phyloP scores from a whole-genome alignment of 1,140 invertebrate genomes.

The Protaetia brevitarsis region DNA sequence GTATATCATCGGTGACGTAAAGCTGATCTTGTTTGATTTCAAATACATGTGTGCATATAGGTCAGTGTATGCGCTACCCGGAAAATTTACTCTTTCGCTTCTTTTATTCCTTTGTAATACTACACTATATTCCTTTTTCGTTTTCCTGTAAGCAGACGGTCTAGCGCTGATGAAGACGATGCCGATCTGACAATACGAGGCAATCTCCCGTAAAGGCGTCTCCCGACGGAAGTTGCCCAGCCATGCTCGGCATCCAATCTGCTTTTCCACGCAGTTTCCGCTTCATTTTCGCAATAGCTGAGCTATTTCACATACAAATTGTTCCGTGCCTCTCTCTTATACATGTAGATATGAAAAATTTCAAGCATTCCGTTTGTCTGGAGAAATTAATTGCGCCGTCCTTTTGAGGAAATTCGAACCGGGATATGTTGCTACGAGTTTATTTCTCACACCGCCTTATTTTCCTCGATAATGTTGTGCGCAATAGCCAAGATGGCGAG shows the following conservation, averaged over 20 bases:
- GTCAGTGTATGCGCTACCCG: too few relatives aligned
- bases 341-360: background rate
- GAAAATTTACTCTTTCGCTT: too few relatives aligned
- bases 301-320: conserved; percentile 1
- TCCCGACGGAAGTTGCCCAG: too few relatives aligned
- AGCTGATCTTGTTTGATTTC: too few relatives aligned
- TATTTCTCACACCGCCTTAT: too few relatives aligned
- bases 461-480: too few relatives aligned
- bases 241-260: background rate
- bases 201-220: background rate
- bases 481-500: too few relatives aligned
- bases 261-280: background rate
- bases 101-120: background rate
- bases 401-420: background rate
- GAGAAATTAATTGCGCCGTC: background rate
- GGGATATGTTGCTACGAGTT: background rate
- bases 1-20: too few relatives aligned
- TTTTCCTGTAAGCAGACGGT: background rate
- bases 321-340: background rate
- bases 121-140: too few relatives aligned
- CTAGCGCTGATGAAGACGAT: background rate
- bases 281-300: background rate
- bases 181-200: background rate
- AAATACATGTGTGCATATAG: too few relatives aligned
- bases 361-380: background rate